Evolutionary conservation across 2,888 invertebrate genomes (phyloP), one percentile per base, ranked within the genome.

Genomic region (Mechanitis mazaeus): DNA sequence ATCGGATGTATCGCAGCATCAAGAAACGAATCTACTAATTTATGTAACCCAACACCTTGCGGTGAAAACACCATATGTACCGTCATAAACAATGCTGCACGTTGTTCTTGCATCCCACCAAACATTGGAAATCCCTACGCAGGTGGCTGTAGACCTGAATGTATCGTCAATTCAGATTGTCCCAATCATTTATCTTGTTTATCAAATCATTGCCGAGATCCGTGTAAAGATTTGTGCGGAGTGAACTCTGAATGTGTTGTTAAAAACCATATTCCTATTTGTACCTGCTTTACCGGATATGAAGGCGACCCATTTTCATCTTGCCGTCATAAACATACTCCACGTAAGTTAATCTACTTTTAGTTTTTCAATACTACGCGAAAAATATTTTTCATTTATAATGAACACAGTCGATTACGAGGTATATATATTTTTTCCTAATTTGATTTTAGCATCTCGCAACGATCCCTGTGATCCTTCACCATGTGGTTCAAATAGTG

Each of bases 101-200:
- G 93, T 70, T 97, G 97, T 79, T 91, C 92, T n/a, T 97, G 97
- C 75, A 95, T 97, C 75, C 95, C 96, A 63, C 96, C 96, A 3
- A 96, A 96, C 75, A 93, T 95, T 66, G 97, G 97, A 7, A 95
- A 97, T 86, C 96, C 96, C 3, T 96, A 96, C 76, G 92, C 93
- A 20, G 94, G 95, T 28, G 96, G 96, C 45, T 97, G 97, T 75
- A 92, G 94, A 67, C 96, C 96, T 2, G 97, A 97, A 85, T 97
- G 97, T 80, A 92, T 94, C 11, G 93, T 94, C 68, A 96, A 94
- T 79, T 92, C 95, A 0, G 96, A 96, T 75, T 97, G 97, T 78
- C 91, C 94, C 5, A 93, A 93, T 69, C 91, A 94, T 73, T 84
- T 95, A 66, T 94, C 96, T 46, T 97, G 96, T 78, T 90, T 96